phyloP scores from a whole-genome alignment of 2,797 vertebrate species.

The Sciurus carolinensis region DNA sequence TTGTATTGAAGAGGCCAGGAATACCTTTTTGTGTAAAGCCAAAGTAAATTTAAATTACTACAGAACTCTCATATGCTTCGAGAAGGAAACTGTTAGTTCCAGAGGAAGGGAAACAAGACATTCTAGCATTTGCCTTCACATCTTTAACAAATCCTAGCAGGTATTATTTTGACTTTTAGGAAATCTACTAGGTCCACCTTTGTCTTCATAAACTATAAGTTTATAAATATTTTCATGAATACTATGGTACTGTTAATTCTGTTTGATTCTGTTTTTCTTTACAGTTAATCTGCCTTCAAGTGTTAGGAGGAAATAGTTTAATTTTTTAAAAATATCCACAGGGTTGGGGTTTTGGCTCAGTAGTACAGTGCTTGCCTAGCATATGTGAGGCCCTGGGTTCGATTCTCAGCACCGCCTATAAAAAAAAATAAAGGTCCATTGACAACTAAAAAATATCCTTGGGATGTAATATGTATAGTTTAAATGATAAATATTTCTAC shows the following conservation, averaged over 20 bases:
- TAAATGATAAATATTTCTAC: slow-evolving; percentile 74
- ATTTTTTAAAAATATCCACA: slow-evolving; percentile 36
- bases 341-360: no score
- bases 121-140: neutral
- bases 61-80: neutral
- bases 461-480: slow-evolving; percentile 70
- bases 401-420: no score
- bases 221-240: slow-evolving; percentile 56
- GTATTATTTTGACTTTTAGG: slow-evolving; percentile 22
- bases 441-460: slow-evolving; percentile 70
- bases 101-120: neutral
- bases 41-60: slow-evolving; percentile 2
- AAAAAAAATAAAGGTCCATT: no score
- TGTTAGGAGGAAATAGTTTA: slow-evolving; percentile 71
- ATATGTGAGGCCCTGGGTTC: no score
- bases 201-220: neutral
- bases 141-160: neutral
- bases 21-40: neutral
- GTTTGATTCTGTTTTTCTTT: slow-evolving; percentile 67
- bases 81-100: neutral
- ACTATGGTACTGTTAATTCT: slow-evolving; percentile 40
- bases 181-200: neutral
- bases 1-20: neutral
- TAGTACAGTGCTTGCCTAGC: no score
- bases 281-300: slow-evolving; percentile 66